These are phyloP conservation scores for Artemisiospiza belli DNA, from an alignment of 2,113 vertebrate genomes.

Conservation along the genomic window DNA sequence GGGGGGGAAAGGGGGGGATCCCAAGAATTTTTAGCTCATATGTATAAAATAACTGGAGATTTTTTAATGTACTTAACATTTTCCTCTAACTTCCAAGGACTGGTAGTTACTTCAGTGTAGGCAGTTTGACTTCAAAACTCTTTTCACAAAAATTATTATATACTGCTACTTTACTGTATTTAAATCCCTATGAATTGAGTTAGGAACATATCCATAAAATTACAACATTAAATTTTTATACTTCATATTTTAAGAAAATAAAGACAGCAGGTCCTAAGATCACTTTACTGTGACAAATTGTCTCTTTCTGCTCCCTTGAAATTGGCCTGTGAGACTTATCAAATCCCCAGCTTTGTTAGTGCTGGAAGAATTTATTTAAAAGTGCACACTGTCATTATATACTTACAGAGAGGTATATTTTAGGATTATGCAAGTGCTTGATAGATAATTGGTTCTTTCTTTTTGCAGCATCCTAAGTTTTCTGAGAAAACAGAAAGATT, in stretches of 20 bases:
- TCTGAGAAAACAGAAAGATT: neutral
- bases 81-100: neutral
- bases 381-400: conserved; percentile 45
- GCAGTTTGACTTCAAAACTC: neutral
- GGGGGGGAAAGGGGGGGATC: rapidly evolving
- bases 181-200: conserved; percentile 26
- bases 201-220: conserved; percentile 48
- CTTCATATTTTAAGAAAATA: conserved; percentile 5
- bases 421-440: conserved; percentile 46
- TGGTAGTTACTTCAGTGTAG: neutral
- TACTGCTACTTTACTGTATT: neutral
- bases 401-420: conserved; percentile 51
- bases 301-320: conserved; percentile 39
- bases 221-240: conserved; percentile 44
- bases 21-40: neutral
- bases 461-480: neutral
- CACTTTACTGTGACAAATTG: conserved; percentile 60
- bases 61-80: neutral
- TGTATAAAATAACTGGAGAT: neutral
- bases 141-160: neutral
- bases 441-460: conserved; percentile 19
- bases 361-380: conserved; percentile 39
- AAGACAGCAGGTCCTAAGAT: conserved; percentile 51
- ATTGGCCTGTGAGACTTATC: conserved; percentile 37
- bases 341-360: conserved; percentile 53